Base-by-base conservation (phyloP, 2,797 vertebrate species). In the Melanogrammus aeglefinus region DNA sequence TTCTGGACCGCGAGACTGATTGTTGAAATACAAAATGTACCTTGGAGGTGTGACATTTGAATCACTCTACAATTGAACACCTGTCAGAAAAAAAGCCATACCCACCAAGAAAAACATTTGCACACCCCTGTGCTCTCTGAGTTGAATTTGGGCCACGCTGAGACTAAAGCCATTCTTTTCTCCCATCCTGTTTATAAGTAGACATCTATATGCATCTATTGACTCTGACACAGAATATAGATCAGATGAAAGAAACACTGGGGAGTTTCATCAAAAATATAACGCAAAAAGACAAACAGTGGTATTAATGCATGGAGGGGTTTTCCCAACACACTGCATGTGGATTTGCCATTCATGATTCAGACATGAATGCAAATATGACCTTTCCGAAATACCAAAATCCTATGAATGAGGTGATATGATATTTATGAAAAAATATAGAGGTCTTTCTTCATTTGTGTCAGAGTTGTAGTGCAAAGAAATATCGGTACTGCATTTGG, bases 291-390 rank as follows among this genome's bases (percentile, higher is more conserved):
- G 84, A 83, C 81, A 84, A 80, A 75, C 84, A 27, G 76, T 84
- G 80, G 90, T 79, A 88, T 90, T 86, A 86, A 88, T 88, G 85
- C 83, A 88, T 86, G 79, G 29, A 51, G 73, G 41, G 70, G 38
- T 85, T 85, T 36, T 51, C 51, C 44, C 41, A 51, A 51, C 79
- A 77, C 73, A 66, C 63, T 78, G 57, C 72, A 29, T 84, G 78
- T 80, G n/a, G 75, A 82, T 83, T 74, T 78, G 79, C 82, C 57
- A 75, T 79, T 75, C 74, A 80, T 78, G 75, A 77, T 85, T 85
- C 79, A 81, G 73, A 35, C 78, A 75, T 8, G 13, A 75, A 88
- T 84, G 85, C 74, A 88, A 88, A 89, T 85, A 36, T 83, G 86
- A 89, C 85, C 81, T 91, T 86, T 66, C 29, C 44, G 81, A 85